Conservation (phyloP, 2,888 invertebrate species). For the Craniophora ligustri region DNA sequence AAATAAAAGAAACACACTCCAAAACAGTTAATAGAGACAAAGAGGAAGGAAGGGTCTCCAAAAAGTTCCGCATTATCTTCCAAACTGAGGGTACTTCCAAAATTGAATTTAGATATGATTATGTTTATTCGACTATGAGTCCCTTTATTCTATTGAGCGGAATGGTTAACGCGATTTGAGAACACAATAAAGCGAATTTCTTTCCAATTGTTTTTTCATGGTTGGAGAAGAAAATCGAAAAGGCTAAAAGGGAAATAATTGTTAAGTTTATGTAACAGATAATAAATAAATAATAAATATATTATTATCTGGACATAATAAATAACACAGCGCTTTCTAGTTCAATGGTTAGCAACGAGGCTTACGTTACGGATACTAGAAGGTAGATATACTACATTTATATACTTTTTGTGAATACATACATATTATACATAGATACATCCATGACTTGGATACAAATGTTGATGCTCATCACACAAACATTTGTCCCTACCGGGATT, state of each 20-base stretch:
- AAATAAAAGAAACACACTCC: conserved; percentile 11
- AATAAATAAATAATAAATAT: too few species aligned
- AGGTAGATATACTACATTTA: too few species aligned
- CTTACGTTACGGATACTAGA: too few species aligned
- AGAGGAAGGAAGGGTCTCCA: conserved; percentile 33
- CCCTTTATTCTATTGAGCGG: conserved; percentile 61
- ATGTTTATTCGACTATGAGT: conserved; percentile 65
- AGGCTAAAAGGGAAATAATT: conserved; percentile 34
- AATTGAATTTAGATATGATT: conserved; percentile 72
- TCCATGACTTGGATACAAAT: too few species aligned
- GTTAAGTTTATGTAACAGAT: conserved; percentile 26
- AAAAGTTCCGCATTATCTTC: conserved; percentile 60
- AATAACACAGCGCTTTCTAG: too few species aligned
- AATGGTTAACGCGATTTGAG: conserved; percentile 54
- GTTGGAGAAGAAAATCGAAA: conserved; percentile 27
- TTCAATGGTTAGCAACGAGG: too few species aligned
- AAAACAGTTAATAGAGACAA: conserved; percentile 35
- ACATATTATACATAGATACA: too few species aligned
- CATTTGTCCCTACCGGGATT: too few species aligned
- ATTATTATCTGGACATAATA: too few species aligned
- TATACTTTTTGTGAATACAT: too few species aligned
- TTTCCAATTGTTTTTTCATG: conserved; percentile 39
- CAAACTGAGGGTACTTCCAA: conserved; percentile 54
- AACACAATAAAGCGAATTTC: conserved; percentile 35
- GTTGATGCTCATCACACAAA: too few species aligned